A percentile compares a stretch with the other conserved stretches of the same genome.
Conservation (phyloP, 1,140 invertebrate species). For the Vollenhovia emeryi region DNA sequence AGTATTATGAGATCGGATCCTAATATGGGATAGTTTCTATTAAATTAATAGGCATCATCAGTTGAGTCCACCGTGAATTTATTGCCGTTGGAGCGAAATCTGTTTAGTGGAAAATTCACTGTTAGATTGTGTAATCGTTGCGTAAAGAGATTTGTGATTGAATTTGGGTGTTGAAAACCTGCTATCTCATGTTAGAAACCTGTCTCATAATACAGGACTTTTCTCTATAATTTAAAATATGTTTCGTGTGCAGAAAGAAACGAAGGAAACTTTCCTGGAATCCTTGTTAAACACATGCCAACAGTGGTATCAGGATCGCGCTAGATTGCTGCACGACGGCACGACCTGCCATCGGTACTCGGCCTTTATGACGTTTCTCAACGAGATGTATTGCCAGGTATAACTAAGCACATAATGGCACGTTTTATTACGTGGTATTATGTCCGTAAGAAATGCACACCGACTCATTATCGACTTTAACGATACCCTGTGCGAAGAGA, state of each 20-base stretch:
- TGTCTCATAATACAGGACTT: no score
- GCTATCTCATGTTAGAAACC: no score
- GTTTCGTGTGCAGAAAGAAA: conserved; percentile 88
- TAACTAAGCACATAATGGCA: conserved; percentile 8
- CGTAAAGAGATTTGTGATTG: no score
- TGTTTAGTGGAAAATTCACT: no score
- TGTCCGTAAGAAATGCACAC: background rate
- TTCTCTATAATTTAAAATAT: background rate
- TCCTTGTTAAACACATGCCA: conserved; percentile 95
- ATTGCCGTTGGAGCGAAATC: no score
- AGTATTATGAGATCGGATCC: no score
- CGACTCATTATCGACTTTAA: background rate
- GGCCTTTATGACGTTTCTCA: conserved; percentile 94
- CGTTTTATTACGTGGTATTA: conserved; percentile 12
- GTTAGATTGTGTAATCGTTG: no score
- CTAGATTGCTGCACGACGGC: conserved; percentile 86
- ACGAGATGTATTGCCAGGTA: conserved; percentile 94
- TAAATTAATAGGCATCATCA: no score
- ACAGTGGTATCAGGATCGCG: conserved; percentile 95
- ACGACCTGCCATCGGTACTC: conserved; percentile 83
- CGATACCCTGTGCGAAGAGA: background rate
- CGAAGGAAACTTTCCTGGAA: conserved; percentile 94
- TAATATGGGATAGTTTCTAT: no score
- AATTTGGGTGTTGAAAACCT: no score
- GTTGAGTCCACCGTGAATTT: no score